These are phyloP conservation scores for Lanius ludovicianus DNA, from an alignment of 2,113 vertebrate genomes.

Conservation along the genomic window DNA sequence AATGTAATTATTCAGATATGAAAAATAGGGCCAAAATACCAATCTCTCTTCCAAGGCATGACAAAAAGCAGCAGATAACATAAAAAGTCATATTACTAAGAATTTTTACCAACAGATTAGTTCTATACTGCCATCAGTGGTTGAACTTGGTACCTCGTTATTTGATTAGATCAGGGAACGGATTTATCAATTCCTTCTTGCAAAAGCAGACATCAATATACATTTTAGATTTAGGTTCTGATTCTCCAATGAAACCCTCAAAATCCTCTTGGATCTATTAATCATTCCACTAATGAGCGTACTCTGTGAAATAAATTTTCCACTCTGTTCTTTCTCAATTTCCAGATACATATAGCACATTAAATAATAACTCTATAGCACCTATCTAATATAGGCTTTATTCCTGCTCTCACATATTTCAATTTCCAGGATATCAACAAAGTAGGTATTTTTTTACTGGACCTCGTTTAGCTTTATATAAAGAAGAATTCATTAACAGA, in stretches of 20 bases:
- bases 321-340: not conserved
- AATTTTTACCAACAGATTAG: not conserved
- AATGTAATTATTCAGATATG: not conserved
- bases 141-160: not conserved
- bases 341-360: not conserved
- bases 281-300: not conserved
- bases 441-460: not conserved
- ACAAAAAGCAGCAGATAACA: conserved; percentile 4
- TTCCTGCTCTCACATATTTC: not conserved
- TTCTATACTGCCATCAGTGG: not conserved
- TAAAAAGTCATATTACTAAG: conserved; percentile 70
- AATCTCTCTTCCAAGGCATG: not conserved
- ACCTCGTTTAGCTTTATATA: not conserved
- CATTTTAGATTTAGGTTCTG: not conserved
- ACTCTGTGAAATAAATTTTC: not conserved
- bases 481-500: not conserved
- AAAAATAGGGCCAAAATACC: conserved; percentile 11
- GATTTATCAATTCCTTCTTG: not conserved
- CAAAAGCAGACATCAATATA: not conserved
- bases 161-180: not conserved
- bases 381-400: not conserved
- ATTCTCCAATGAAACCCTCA: not conserved
- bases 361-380: not conserved
- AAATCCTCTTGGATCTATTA: not conserved
- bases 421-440: not conserved